Evolutionary conservation across 2,888 invertebrate genomes (phyloP).

Genomic region (Rhagophthalmus giganteus): DNA sequence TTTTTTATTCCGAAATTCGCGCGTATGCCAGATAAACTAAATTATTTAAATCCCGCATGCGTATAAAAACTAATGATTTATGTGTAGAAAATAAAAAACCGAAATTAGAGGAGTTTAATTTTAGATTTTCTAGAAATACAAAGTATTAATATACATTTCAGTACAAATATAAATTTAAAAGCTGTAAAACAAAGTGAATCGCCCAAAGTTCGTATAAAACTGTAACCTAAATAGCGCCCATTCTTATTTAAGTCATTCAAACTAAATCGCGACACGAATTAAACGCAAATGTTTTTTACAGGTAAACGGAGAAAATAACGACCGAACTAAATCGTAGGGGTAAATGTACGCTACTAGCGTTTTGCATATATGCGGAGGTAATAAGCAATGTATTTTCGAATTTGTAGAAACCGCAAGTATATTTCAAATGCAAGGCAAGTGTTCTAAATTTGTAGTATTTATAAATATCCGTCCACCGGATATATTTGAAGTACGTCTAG

Average conservation of each 20-base stretch:
- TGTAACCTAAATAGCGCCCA: slow-evolving; percentile 9
- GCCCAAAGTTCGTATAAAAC: background rate
- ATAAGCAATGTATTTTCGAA: slow-evolving; percentile 22
- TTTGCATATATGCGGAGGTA: slow-evolving; percentile 16
- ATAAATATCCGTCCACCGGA: slow-evolving; percentile 52
- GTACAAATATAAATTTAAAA: background rate
- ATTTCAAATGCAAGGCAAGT: slow-evolving; percentile 44
- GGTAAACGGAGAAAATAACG: slow-evolving; percentile 2
- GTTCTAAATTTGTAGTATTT: slow-evolving; percentile 50
- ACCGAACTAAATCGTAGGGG: slow-evolving; percentile 12
- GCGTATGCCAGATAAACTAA: too few species aligned
- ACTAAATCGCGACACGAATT: background rate
- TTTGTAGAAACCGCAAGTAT: slow-evolving; percentile 37
- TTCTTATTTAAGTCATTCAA: slow-evolving; percentile 13
- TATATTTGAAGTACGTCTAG: slow-evolving; percentile 52
- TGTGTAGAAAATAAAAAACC: too few species aligned
- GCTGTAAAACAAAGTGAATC: background rate
- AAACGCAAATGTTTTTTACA: background rate
- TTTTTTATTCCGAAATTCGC: too few species aligned
- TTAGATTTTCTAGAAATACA: background rate
- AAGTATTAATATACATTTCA: background rate
- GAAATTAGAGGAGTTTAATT: too few species aligned
- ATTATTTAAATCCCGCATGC: too few species aligned
- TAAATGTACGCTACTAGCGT: slow-evolving; percentile 23
- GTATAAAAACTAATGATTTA: too few species aligned